These are phyloP conservation scores for Caenorhabditis sp. DNA, from an alignment of 2,888 invertebrate genomes.

Conservation along the genomic window DNA sequence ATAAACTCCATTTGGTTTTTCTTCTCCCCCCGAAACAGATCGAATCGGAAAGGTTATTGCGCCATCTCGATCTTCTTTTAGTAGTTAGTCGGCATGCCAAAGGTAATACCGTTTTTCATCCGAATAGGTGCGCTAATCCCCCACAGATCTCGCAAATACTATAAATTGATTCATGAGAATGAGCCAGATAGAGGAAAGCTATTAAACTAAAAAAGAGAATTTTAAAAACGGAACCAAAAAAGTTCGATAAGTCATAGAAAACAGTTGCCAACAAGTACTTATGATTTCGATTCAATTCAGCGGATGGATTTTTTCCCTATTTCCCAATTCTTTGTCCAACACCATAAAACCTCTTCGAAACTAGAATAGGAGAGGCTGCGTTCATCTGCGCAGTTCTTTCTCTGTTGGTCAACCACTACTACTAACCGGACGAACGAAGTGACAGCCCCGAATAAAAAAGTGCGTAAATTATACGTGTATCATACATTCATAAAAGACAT, in stretches of 20 bases:
- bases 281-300: constrained; percentile 10
- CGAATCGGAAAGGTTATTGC: constrained; percentile 43
- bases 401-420: constrained; percentile 23
- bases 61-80: constrained; percentile 27
- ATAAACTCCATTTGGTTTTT: constrained; percentile 18
- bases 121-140: constrained; percentile 24
- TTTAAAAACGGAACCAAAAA: background rate
- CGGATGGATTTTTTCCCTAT: background rate
- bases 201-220: too few species aligned
- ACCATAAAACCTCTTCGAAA: constrained; percentile 24
- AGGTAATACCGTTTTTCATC: background rate
- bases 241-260: background rate
- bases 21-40: constrained; percentile 9
- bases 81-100: constrained; percentile 39
- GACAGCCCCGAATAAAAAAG: constrained; percentile 37
- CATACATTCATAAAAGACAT: constrained; percentile 24
- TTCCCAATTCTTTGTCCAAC: constrained; percentile 8
- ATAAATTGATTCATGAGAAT: constrained; percentile 19
- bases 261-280: background rate
- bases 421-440: constrained; percentile 19
- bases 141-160: constrained; percentile 31
- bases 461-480: constrained; percentile 44
- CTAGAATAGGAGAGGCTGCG: constrained; percentile 25
- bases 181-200: constrained; percentile 20
- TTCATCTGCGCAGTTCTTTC: constrained; percentile 10